Evolutionary conservation across 2,888 invertebrate species (phyloP).

Genomic region (Parnassius smintheus): DNA sequence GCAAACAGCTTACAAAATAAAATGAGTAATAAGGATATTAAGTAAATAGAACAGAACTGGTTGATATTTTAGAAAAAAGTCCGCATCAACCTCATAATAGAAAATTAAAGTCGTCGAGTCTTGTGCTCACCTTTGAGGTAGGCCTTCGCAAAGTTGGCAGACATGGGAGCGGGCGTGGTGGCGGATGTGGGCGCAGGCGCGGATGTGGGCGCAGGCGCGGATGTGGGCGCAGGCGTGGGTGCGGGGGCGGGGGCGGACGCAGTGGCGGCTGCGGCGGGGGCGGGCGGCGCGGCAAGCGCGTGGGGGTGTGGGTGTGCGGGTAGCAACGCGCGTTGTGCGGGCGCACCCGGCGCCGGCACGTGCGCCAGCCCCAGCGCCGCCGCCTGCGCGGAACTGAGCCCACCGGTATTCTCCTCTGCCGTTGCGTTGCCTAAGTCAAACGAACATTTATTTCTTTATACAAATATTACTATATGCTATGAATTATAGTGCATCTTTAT

Average conservation of each 20-base stretch:
- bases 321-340: constrained; percentile 53
- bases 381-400: constrained; percentile 68
- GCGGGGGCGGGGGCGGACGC: constrained; percentile 34
- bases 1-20: too few relatives aligned
- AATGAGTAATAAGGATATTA: too few relatives aligned
- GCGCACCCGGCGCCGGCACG: constrained; percentile 60
- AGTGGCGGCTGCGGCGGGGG: constrained; percentile 55
- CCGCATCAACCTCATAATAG: too few relatives aligned
- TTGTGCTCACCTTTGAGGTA: constrained; percentile 59
- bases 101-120: too few relatives aligned
- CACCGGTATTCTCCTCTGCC: constrained; percentile 39
- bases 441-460: not conserved
- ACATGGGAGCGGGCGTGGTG: constrained; percentile 34
- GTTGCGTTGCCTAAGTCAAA: constrained; percentile 20
- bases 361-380: constrained; percentile 68
- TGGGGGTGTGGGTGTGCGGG: constrained; percentile 47
- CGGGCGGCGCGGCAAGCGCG: constrained; percentile 64
- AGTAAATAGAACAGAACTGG: too few relatives aligned
- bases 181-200: constrained; percentile 37
- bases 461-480: too few relatives aligned
- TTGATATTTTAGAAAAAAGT: too few relatives aligned
- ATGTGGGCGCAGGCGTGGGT: constrained; percentile 50
- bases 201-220: constrained; percentile 37
- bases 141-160: constrained; percentile 59
- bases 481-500: too few relatives aligned